phyloP scores from a whole-genome alignment of 2,797 vertebrate species.

The Cirrhinus molitorella region DNA sequence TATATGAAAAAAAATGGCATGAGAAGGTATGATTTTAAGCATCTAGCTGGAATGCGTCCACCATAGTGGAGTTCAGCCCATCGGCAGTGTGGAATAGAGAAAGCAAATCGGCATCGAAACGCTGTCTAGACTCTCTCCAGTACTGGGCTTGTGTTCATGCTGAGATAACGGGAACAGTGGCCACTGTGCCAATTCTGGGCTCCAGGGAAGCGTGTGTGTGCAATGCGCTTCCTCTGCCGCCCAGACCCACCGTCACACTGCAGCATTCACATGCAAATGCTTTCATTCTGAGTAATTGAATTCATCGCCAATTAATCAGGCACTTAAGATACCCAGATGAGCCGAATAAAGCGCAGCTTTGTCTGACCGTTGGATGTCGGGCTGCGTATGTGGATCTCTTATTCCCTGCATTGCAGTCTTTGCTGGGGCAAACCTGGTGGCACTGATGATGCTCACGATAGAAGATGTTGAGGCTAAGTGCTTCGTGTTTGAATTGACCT shows the following conservation, averaged over 20 bases:
- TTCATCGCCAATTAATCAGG: slow-evolving; percentile 71
- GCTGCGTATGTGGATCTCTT: slow-evolving; percentile 33
- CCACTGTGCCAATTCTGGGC: slow-evolving; percentile 40
- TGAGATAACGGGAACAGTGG: slow-evolving; percentile 54
- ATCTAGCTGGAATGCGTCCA: not conserved
- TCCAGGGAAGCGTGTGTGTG: slow-evolving; percentile 17
- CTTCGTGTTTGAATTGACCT: slow-evolving; percentile 50
- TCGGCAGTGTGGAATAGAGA: slow-evolving; percentile 30
- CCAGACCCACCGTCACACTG: slow-evolving; percentile 55
- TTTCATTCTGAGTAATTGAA: slow-evolving; percentile 68
- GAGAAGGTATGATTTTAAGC: slow-evolving; percentile 12
- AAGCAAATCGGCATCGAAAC: slow-evolving; percentile 28
- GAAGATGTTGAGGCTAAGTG: slow-evolving; percentile 5
- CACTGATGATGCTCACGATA: slow-evolving; percentile 39
- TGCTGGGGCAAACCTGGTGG: slow-evolving; percentile 63
- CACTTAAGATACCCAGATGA: slow-evolving; percentile 70
- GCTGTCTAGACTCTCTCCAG: slow-evolving; percentile 54
- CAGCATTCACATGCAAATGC: slow-evolving; percentile 67
- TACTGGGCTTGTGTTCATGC: slow-evolving; percentile 52
- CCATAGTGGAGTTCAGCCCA: slow-evolving; percentile 22
- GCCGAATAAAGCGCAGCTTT: slow-evolving; percentile 50
- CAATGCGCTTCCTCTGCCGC: slow-evolving; percentile 41
- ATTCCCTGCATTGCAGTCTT: slow-evolving; percentile 71
- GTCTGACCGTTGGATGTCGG: slow-evolving; percentile 13
- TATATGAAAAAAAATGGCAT: not conserved